These are phyloP conservation scores for Hippopotamus amphibius DNA, from an alignment of 2,113 vertebrate species.

Conservation along the genomic window DNA sequence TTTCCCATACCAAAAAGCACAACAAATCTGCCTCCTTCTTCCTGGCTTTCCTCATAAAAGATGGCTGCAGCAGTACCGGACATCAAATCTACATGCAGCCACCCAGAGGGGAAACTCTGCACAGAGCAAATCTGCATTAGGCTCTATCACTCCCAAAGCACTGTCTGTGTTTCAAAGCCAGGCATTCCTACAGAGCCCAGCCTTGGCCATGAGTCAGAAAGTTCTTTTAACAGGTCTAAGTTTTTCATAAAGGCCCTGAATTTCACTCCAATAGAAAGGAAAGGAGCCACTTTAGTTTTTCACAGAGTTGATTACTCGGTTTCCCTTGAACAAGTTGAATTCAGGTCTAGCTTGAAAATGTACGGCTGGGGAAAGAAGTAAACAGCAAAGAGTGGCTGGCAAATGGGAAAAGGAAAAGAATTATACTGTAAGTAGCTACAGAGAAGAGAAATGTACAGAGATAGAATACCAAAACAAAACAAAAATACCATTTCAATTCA, in stretches of 20 bases:
- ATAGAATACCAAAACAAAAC: neutral
- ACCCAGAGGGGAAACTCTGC: neutral
- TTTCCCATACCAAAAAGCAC: neutral
- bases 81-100: neutral
- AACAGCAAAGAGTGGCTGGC: conserved; percentile 19
- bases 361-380: neutral
- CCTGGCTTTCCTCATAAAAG: neutral
- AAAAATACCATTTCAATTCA: neutral
- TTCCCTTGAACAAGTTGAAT: conserved; percentile 1
- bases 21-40: neutral
- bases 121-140: neutral
- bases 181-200: neutral
- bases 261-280: neutral
- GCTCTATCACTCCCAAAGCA: neutral
- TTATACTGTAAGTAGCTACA: neutral
- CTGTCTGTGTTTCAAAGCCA: neutral
- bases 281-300: conserved; percentile 16
- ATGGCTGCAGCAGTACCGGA: neutral
- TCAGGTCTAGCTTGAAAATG: neutral
- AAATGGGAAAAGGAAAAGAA: neutral
- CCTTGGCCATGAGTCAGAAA: neutral
- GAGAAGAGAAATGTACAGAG: conserved; percentile 12
- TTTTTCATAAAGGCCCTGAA: neutral
- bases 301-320: neutral
- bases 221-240: neutral